Percentiles rank a stretch among this genome's conserved stretches.
Evolutionary conservation across 1,140 invertebrate genomes (phyloP).

Genomic region (Pogonomyrmex barbatus): DNA sequence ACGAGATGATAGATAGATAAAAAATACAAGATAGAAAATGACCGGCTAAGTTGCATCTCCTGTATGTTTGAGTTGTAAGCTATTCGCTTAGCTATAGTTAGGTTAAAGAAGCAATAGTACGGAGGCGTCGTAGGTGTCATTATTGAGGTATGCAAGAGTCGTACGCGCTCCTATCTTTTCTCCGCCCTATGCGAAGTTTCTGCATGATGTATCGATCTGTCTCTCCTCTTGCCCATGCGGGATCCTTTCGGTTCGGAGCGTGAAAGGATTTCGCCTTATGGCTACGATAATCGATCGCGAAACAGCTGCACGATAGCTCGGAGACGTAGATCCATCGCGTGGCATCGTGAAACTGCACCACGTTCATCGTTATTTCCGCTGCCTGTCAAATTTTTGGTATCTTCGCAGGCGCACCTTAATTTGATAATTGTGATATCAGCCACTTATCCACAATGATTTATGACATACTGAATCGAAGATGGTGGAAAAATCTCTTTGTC

Average conservation of each 20-base stretch:
- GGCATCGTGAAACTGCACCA: slow-evolving; percentile 4
- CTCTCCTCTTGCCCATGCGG: slow-evolving; percentile 4
- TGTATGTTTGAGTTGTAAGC: neutral
- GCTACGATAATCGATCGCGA: slow-evolving; percentile 53
- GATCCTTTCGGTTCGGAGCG: neutral
- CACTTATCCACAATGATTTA: slow-evolving; percentile 12
- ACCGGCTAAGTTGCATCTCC: neutral
- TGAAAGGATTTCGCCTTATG: slow-evolving; percentile 56
- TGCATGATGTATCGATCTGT: slow-evolving; percentile 49
- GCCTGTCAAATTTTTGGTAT: slow-evolving; percentile 46
- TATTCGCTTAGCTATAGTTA: neutral
- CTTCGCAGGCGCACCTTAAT: slow-evolving; percentile 21
- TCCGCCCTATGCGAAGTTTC: slow-evolving; percentile 35
- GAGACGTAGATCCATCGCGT: slow-evolving; percentile 51
- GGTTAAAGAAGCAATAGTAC: neutral
- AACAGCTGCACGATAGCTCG: slow-evolving; percentile 56
- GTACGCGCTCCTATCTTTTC: slow-evolving; percentile 21
- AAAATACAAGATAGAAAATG: neutral
- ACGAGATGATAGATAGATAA: neutral
- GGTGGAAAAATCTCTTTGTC: neutral
- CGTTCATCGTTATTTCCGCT: slow-evolving; percentile 41
- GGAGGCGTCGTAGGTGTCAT: slow-evolving; percentile 40
- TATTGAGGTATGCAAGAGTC: slow-evolving; percentile 39
- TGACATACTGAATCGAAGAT: neutral
- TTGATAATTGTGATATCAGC: neutral